Evolutionary conservation across 2,113 vertebrate genomes (phyloP), one percentile per base, ranked within the genome.

Genomic region (Opisthocomus hoazin): DNA sequence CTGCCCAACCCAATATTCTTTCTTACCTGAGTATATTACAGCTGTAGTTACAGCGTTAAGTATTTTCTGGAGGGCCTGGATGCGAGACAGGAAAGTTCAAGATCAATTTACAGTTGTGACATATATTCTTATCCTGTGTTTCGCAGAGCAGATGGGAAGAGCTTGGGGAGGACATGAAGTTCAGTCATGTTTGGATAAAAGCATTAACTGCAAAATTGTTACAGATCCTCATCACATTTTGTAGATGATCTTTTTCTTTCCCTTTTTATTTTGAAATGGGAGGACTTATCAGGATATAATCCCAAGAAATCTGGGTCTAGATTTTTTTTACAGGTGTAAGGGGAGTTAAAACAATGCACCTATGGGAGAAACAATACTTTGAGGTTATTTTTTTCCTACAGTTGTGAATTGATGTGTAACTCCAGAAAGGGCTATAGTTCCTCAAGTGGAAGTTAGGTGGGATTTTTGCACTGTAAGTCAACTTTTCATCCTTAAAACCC

Each of bases 31-130:
- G 60, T 81, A 26, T 27, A 53, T 87, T 54, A 81, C 15, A 60
- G 18, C 11, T 76, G 26, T 76, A 73, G 53, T 75, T 92, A 89
- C 4, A 2, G 34, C 10, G 48, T 81, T 78, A 84, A 87, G 51
- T n/a, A 68, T 81, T 92, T 96, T 93, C 94, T 69, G 16, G 17
- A 70, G 84, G 69, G 30, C 24, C 58, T 75, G 71, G 45, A 87
- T 65, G 37, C 34, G 41, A 94, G 77, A 84, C 43, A 84, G 54
- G 48, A 51, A 92, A 94, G 53, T 92, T 96, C 92, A 95, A 90
- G 80, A 92, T 90, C 94, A 92, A 73, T 96, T 96, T 97, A 90
- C 57, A 89, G 17, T 29, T 73, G 69, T 84, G 86, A 82, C 90
- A 90, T 87, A 45, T 92, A 94, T 95, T 95, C 90, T 93, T 94